Evolutionary conservation across 2,888 invertebrate genomes (phyloP).

Genomic region (Diloba caeruleocephala): DNA sequence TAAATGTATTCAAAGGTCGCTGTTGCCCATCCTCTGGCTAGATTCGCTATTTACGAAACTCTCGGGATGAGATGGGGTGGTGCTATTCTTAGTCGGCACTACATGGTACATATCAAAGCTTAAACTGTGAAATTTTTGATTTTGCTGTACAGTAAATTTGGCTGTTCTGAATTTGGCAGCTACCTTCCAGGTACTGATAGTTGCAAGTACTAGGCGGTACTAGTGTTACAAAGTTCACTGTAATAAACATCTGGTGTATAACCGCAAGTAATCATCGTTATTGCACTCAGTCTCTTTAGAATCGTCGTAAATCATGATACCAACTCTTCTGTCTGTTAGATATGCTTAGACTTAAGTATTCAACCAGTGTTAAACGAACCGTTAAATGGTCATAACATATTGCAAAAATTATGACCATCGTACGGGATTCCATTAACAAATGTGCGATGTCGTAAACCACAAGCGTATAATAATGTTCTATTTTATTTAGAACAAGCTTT

Average conservation of each 20-base stretch:
- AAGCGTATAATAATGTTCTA: neutral
- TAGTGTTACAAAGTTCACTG: conserved; percentile 22
- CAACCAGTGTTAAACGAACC: no score
- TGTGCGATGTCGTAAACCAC: neutral
- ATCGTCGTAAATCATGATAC: conserved; percentile 47
- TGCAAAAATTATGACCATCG: conserved; percentile 8
- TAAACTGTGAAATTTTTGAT: no score
- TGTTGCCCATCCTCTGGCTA: no score
- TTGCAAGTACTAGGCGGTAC: neutral
- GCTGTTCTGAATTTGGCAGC: no score
- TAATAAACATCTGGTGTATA: conserved; percentile 48
- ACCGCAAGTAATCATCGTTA: conserved; percentile 61
- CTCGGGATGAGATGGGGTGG: no score
- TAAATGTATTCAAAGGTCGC: no score
- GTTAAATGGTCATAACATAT: conserved; percentile 8
- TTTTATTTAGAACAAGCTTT: neutral
- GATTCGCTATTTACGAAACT: no score
- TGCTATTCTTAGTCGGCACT: no score
- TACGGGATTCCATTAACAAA: neutral
- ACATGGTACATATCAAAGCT: no score
- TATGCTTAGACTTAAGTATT: conserved; percentile 3
- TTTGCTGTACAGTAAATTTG: no score
- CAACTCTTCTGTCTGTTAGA: conserved; percentile 17
- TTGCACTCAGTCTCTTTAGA: conserved; percentile 38
- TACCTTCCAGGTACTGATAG: conserved; percentile 8